A percentile compares a stretch with the other conserved stretches of the same genome.
phyloP scores from a whole-genome alignment of 1,140 invertebrate species.

The Popillia japonica region DNA sequence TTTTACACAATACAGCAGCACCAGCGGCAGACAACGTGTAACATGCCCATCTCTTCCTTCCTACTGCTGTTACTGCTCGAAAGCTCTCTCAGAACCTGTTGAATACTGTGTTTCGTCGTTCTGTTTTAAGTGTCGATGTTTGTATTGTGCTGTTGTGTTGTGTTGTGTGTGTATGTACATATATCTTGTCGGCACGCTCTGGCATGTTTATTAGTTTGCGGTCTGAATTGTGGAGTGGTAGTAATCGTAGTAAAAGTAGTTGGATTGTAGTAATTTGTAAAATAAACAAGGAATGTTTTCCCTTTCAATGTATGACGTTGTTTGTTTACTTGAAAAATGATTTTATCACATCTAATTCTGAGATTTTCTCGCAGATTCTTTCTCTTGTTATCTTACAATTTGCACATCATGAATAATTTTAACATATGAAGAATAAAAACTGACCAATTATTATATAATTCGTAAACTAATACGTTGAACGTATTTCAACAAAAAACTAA shows the following conservation, averaged over 20 bases:
- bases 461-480: too few species aligned
- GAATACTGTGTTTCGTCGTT: conserved; percentile 20
- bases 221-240: conserved; percentile 20
- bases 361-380: background rate
- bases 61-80: background rate
- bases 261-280: conserved; percentile 30
- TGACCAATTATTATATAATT: too few species aligned
- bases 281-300: background rate
- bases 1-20: conserved; percentile 13
- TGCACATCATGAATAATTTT: too few species aligned
- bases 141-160: conserved; percentile 30
- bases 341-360: background rate
- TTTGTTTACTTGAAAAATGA: background rate
- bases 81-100: conserved; percentile 27
- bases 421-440: too few species aligned
- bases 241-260: conserved; percentile 22
- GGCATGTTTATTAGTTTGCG: conserved; percentile 34
- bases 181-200: conserved; percentile 30
- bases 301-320: background rate
- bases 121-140: conserved; percentile 31
- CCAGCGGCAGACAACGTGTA: background rate
- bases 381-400: background rate
- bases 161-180: background rate
- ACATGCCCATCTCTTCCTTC: conserved; percentile 1
- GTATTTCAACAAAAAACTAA: too few species aligned